These are phyloP conservation scores for Ophion slaviceki DNA, from an alignment of 2,888 invertebrate genomes.

Conservation along the genomic window DNA sequence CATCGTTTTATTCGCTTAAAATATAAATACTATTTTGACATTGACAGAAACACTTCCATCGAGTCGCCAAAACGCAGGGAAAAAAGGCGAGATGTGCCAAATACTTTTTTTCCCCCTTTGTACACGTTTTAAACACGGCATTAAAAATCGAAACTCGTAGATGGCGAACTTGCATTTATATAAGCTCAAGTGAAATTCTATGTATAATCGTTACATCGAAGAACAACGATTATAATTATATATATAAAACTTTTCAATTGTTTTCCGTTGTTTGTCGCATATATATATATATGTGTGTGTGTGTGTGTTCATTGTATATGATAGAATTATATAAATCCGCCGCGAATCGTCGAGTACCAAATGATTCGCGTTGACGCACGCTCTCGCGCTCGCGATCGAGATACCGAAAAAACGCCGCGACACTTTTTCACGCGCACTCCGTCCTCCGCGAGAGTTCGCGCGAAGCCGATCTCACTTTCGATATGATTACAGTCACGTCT, in stretches of 20 bases:
- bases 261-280: constrained; percentile 31
- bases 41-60: background rate
- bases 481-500: constrained; percentile 39
- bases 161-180: constrained; percentile 66
- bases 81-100: background rate
- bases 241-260: constrained; percentile 73
- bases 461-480: constrained; percentile 25
- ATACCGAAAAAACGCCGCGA: background rate
- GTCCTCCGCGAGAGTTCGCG: background rate
- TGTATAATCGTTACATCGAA: constrained; percentile 68
- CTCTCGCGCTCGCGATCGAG: constrained; percentile 15
- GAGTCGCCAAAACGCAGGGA: background rate
- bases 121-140: background rate
- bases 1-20: too few relatives aligned
- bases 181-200: constrained; percentile 65
- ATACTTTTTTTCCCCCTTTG: background rate
- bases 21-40: too few relatives aligned
- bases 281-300: constrained; percentile 63
- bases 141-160: constrained; percentile 19
- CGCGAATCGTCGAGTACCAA: constrained; percentile 72
- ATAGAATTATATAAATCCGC: constrained; percentile 72
- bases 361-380: constrained; percentile 65
- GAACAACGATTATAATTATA: constrained; percentile 68
- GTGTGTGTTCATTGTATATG: constrained; percentile 64
- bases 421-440: background rate